These are phyloP conservation scores for Callimorpha dominula DNA, from an alignment of 2,888 invertebrate genomes.

Conservation along the genomic window DNA sequence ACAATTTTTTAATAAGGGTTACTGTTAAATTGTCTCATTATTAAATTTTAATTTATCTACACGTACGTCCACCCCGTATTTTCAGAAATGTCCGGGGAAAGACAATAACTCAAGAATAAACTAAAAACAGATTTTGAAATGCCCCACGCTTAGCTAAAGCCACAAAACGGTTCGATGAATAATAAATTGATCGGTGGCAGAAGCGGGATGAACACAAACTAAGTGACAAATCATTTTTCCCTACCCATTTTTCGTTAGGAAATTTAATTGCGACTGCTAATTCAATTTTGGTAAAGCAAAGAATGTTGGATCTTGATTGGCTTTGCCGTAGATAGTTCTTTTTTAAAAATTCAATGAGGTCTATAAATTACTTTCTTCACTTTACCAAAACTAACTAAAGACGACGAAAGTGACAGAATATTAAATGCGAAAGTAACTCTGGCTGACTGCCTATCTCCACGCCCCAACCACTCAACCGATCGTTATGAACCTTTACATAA, in stretches of 20 bases:
- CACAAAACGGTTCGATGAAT: conserved; percentile 42
- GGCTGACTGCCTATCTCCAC: not conserved
- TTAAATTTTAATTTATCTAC: not conserved
- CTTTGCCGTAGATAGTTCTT: not conserved
- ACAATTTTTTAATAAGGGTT: conserved; percentile 1
- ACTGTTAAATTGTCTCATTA: not conserved
- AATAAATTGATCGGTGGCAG: conserved; percentile 40
- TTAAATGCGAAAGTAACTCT: no score
- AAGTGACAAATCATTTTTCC: conserved; percentile 24
- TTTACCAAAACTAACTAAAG: not conserved
- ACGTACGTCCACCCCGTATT: not conserved
- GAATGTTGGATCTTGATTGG: conserved; percentile 9
- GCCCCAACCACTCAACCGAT: not conserved
- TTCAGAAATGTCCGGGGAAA: not conserved
- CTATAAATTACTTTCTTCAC: not conserved
- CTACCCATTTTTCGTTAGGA: conserved; percentile 1
- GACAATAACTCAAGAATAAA: conserved; percentile 11
- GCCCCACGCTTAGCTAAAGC: conserved; percentile 31
- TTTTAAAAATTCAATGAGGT: not conserved
- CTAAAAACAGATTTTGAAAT: conserved; percentile 21
- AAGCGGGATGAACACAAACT: conserved; percentile 29
- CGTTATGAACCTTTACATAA: not conserved
- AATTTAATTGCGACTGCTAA: conserved; percentile 16
- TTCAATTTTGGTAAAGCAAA: conserved; percentile 14
- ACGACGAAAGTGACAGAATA: not conserved